Conservation (phyloP, 2,797 vertebrate species). For the Chrosomus eos region DNA sequence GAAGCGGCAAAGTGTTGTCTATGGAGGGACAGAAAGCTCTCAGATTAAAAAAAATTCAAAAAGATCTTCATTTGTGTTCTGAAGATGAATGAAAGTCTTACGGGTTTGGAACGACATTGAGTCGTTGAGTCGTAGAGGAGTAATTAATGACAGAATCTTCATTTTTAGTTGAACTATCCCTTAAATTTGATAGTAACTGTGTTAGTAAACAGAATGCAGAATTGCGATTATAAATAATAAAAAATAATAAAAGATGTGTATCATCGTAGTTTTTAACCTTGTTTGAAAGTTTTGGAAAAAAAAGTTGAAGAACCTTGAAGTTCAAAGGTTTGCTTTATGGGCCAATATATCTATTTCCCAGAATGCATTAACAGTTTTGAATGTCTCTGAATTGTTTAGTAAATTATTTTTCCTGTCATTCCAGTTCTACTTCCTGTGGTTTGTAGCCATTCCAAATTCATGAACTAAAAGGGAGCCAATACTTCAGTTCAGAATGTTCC, state of each 20-base stretch:
- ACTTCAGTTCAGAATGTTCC: neutral
- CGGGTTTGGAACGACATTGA: no score
- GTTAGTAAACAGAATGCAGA: neutral
- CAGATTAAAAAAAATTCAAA: no score
- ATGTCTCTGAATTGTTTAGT: neutral
- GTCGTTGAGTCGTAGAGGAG: no score
- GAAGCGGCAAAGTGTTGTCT: no score
- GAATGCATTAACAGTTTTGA: neutral
- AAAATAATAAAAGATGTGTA: neutral
- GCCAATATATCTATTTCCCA: neutral
- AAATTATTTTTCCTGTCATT: neutral
- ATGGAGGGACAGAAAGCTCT: no score
- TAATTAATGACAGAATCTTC: no score
- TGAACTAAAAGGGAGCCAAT: neutral
- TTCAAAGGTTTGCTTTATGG: neutral
- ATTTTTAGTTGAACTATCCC: no score
- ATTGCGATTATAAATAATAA: neutral
- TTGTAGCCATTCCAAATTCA: neutral
- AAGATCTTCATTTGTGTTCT: no score
- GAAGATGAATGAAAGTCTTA: no score
- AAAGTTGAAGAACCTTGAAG: neutral
- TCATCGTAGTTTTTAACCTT: neutral
- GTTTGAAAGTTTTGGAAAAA: neutral
- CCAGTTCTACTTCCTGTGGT: neutral
- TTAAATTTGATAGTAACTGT: no score